Evolutionary conservation across 2,113 vertebrate genomes (phyloP).

Genomic region (Pongo pygmaeus): DNA sequence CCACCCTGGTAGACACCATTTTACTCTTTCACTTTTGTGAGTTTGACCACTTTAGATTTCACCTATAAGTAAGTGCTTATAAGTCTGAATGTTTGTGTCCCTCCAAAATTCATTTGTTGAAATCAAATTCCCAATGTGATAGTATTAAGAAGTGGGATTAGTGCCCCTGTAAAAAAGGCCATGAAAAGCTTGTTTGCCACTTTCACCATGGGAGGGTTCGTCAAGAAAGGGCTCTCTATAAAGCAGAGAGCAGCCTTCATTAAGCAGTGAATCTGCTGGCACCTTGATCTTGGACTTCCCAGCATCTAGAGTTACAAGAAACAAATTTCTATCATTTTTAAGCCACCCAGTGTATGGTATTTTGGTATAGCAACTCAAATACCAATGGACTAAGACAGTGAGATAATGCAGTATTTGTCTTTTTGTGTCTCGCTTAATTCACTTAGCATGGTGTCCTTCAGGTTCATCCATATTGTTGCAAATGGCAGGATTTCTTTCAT

Average conservation of each 20-base stretch:
- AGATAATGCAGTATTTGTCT: not conserved
- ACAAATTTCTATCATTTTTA: not conserved
- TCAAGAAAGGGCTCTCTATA: not conserved
- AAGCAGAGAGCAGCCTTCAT: not conserved
- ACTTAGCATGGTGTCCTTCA: not conserved
- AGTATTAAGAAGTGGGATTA: not conserved
- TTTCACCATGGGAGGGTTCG: not conserved
- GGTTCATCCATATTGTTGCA: not conserved
- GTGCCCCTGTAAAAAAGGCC: not conserved
- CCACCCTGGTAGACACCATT: accelerated
- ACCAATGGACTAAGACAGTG: not conserved
- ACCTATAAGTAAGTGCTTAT: not conserved
- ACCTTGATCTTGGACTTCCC: not conserved
- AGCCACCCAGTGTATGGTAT: not conserved
- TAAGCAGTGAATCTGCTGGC: not conserved
- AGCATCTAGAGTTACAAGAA: not conserved
- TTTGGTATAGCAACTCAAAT: not conserved
- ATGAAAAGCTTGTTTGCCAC: not conserved
- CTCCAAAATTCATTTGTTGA: not conserved
- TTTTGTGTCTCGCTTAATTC: not conserved
- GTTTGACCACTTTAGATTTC: not conserved
- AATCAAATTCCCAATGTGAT: not conserved
- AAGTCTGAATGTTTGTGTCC: not conserved
- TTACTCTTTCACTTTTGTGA: not conserved
- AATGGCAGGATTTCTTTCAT: not conserved